Conservation (phyloP, 1,140 invertebrate genomes). For the Cydia fagiglandana region DNA sequence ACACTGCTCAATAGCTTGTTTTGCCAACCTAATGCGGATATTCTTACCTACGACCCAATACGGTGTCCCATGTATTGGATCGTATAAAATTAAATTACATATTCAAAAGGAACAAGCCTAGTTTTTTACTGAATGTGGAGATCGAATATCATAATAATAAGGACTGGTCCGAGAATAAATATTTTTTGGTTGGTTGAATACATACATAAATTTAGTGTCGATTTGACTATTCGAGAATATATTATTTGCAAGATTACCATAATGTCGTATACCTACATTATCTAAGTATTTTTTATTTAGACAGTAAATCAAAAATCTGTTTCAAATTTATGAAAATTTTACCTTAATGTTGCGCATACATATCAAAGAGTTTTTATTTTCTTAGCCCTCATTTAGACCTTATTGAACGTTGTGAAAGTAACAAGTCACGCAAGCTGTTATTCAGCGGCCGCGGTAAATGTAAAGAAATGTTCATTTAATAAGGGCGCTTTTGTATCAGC, state of each 20-base stretch:
- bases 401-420: conserved; percentile 25
- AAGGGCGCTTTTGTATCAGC: conserved; percentile 5
- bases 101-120: no score
- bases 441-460: conserved; percentile 5
- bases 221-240: no score
- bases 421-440: conserved; percentile 29
- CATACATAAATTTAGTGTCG: no score
- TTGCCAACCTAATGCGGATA: conserved; percentile 31
- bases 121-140: not conserved
- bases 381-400: conserved; percentile 18
- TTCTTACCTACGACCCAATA: conserved; percentile 11
- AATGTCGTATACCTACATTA: no score
- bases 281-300: no score
- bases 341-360: not conserved
- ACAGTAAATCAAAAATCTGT: no score
- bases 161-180: no score
- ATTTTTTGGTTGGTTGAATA: no score
- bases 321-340: not conserved
- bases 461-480: conserved; percentile 15
- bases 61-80: not conserved
- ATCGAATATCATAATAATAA: not conserved
- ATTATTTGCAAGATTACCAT: no score
- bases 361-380: not conserved
- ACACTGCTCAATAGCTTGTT: conserved; percentile 34
- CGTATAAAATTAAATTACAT: conserved; percentile 18